Evolutionary conservation across 2,113 vertebrate species (phyloP).

Genomic region (Sceloporus undulatus): DNA sequence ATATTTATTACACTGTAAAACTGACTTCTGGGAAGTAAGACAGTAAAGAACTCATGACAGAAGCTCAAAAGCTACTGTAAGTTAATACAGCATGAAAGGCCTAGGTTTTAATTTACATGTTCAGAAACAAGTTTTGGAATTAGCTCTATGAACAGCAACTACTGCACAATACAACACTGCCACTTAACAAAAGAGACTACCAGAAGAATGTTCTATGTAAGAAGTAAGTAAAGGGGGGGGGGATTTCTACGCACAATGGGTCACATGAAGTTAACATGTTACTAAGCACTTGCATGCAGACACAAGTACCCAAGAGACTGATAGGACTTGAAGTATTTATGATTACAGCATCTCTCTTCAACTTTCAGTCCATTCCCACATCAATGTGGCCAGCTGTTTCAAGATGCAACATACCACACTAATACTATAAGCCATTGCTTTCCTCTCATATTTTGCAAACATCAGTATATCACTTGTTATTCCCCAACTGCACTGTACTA

Average conservation of each 20-base stretch:
- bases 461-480: neutral
- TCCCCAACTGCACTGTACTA: neutral
- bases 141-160: neutral
- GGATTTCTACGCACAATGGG: neutral
- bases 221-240: neutral
- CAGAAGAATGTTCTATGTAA: neutral
- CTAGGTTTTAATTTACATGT: neutral
- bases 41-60: neutral
- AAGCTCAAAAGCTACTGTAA: neutral
- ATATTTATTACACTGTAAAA: neutral
- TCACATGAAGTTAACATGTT: neutral
- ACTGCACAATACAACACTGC: neutral
- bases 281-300: neutral
- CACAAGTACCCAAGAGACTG: neutral
- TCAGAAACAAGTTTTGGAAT: conserved; percentile 3
- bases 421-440: neutral
- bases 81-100: neutral
- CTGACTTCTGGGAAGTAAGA: neutral
- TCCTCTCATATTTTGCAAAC: neutral
- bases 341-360: neutral
- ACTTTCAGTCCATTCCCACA: neutral
- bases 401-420: neutral
- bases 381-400: neutral
- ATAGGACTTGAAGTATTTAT: neutral
- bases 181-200: neutral